These are phyloP conservation scores for Amazonetta brasiliensis DNA, from an alignment of 2,797 vertebrate species.

Conservation along the genomic window DNA sequence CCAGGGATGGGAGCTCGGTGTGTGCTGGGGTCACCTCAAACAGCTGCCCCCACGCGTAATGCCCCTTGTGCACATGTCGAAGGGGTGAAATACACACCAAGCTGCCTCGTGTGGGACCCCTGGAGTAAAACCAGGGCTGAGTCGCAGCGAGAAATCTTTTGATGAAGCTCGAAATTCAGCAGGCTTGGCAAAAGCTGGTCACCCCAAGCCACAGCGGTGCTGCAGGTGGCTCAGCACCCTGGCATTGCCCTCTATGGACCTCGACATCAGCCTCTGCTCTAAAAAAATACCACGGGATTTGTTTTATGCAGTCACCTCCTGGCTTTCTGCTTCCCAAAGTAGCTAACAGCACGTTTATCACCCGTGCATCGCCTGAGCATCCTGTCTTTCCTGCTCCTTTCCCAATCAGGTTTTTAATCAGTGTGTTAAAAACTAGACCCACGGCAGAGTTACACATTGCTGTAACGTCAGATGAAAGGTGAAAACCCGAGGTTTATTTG, in stretches of 20 bases:
- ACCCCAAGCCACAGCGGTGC: background rate
- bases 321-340: background rate
- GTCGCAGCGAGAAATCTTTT: background rate
- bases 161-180: background rate
- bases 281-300: background rate
- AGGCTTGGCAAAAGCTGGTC: background rate
- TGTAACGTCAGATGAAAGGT: background rate
- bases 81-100: background rate
- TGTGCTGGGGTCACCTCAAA: background rate
- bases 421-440: background rate
- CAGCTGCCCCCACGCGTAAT: accelerated
- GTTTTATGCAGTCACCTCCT: background rate
- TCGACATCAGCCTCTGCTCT: background rate
- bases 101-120: background rate
- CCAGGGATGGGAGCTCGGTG: background rate
- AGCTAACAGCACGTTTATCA: background rate
- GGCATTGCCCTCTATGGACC: too few relatives aligned
- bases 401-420: background rate
- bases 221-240: background rate
- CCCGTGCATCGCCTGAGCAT: too few relatives aligned
- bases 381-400: background rate
- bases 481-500: background rate
- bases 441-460: background rate
- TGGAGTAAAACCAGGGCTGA: background rate
- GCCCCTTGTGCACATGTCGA: background rate